Evolutionary conservation across 2,113 vertebrate species (phyloP), one percentile per base, ranked within the genome.

Genomic region (Mesembrinibis cayennensis): DNA sequence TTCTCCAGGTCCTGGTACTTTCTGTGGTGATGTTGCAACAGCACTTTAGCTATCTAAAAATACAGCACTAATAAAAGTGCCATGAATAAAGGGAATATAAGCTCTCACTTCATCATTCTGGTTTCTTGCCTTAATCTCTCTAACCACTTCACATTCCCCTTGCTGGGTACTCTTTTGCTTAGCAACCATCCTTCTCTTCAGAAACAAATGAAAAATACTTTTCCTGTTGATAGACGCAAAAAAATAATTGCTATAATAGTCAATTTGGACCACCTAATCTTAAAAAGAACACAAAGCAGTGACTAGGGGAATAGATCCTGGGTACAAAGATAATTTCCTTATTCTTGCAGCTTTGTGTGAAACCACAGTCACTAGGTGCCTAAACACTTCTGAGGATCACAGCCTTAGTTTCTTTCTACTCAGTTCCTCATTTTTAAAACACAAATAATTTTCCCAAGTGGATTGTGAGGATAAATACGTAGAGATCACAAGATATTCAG

Each of bases 41-140:
- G 71, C 63, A 92, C 76, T 94, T 93, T 18, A 93, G 71, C 63
- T 47, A 7, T 81, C 71, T 92, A 62, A 89, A 97, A 92, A 94
- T 83, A 92, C 29, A 63, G 59, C 55, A 50, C 74, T 52, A 89
- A 77, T 74, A 95, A 92, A 96, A 93, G 30, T 62, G 34, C 42
- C 18, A 15, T 65, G 71, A 94, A 90, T 89, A 94, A 93, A 94
- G 45, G 42, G 50, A 95, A 50, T 53, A 73, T 76, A 90, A 95
- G 70, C 53, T 95, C 45, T 83, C 59, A 88, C 71, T 83, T 73
- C 55, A 86, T 73, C 82, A 73, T 92, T 94, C 85, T 93, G 38
- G 18, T 93, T 94, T 93, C 79, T 88, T 92, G 63, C 92, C 92
- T 94, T 90, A 79, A 92, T 86, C 85, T 94, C 80, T 94, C 82